Base-by-base conservation (phyloP, 2,113 vertebrate species). In the Hemichromis elongatus region DNA sequence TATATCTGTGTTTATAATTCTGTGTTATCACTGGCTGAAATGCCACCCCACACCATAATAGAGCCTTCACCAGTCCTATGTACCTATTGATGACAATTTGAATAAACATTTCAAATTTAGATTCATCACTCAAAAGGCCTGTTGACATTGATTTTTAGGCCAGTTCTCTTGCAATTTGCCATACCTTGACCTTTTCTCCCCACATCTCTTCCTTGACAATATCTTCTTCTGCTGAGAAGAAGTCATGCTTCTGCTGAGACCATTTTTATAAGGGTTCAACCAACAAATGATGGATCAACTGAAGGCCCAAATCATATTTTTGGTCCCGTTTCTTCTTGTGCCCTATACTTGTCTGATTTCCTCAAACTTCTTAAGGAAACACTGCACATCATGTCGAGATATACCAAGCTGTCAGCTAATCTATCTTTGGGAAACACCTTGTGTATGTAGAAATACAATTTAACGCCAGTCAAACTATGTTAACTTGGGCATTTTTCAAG, bases 271-370 rank as follows among this genome's bases (percentile, higher is more conserved):
- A 68, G 63, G 3, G 0, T 42, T 42, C 35, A 40, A 12, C n/a
- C 1, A 40, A 0, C 61, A 70, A 42, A 16, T 26, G 63, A 45
- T 26, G 37, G 0, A 45, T 70, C 13, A 26, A 10, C 2, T 45
- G 37, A 45, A 45, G 63, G 21, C 12, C 63, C 37, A 70, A 26
- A 26, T 70, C 37, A 70, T 70, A 5, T 70, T 21, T 70, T 26
- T 21, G 63, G 21, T 7, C 24, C 13, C 16, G 37, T 68, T 68
- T 68, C 16, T 56, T 55, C 12, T 59, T 59, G 56, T 59, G 26
- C 26, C 5, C 2, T 21, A 21, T 19, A 63, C 30, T 68, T 42
- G 63, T 68, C 37, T 14, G 13, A 4, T 24, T 68, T 68, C 37
- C 35, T 68, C 63, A 24, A 1, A 24, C 42, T 68, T 21, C 24